phyloP scores from a whole-genome alignment of 2,888 invertebrate genomes.

The Galeruca laticollis region DNA sequence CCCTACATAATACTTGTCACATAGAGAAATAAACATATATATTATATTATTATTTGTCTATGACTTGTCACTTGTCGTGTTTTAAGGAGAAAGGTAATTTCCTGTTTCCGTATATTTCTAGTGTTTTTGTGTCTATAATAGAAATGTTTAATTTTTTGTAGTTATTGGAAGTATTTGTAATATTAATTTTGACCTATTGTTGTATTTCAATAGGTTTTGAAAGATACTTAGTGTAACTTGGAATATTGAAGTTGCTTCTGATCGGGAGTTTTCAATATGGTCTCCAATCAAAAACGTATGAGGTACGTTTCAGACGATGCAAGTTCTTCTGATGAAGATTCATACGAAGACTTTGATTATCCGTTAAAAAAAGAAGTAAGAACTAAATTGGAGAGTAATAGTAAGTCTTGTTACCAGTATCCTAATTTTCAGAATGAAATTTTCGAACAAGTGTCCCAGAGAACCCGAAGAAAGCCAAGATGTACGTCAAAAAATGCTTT shows the following conservation, averaged over 20 bases:
- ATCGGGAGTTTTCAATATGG: slow-evolving; percentile 35
- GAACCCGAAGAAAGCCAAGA: slow-evolving; percentile 59
- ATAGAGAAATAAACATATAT: no score
- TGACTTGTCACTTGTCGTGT: no score
- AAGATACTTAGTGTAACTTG: neutral
- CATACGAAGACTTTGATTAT: slow-evolving; percentile 37
- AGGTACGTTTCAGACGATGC: slow-evolving; percentile 45
- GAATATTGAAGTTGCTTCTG: neutral
- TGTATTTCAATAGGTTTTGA: neutral
- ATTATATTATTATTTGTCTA: no score
- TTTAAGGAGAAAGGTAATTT: neutral
- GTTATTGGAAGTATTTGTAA: neutral
- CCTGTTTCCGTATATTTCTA: neutral
- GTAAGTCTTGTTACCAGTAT: slow-evolving; percentile 16
- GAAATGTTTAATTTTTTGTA: neutral
- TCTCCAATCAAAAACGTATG: slow-evolving; percentile 48
- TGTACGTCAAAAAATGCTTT: slow-evolving; percentile 71
- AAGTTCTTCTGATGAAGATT: slow-evolving; percentile 43
- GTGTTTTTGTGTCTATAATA: neutral
- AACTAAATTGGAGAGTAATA: slow-evolving; percentile 13
- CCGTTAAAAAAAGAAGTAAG: slow-evolving; percentile 37
- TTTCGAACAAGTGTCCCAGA: slow-evolving; percentile 7
- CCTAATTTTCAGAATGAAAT: slow-evolving; percentile 37
- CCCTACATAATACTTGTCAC: no score
- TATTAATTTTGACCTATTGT: neutral